Base-by-base conservation (phyloP, 2,113 vertebrate species). In the Emydocephalus ijimae region DNA sequence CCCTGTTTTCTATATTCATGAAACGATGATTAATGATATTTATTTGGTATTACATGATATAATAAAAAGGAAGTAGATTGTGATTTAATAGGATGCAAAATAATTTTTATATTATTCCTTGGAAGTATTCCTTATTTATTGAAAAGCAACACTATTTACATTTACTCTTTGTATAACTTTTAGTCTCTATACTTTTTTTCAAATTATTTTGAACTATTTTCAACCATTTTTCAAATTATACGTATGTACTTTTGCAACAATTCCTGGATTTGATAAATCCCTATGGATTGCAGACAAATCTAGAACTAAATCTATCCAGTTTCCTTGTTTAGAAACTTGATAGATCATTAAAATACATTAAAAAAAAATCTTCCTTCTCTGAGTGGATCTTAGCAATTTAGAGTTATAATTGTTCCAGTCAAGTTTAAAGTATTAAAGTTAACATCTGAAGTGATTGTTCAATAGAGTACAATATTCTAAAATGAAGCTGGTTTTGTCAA, bases 61-160 rank as follows among this genome's bases (percentile, higher is more conserved):
- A 57, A 89, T 92, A 95, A 86, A 90, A 95, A 94, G 64, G 54
- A 15, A 95, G 5, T 23, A 64, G 24, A 61, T 88, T 69, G 48
- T 23, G 45, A n/a, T 87, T 87, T 91, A 61, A 43, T 26, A 45
- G 7, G 61, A 64, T 64, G 48, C 3, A 91, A 52, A 86, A 64
- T 9, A 52, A 15, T 39, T 5, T 23, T 69, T 14, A 54, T 88
- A 23, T 1, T 56, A 29, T 55, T 39, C 23, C 26, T 54, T 69
- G 57, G 48, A 86, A 88, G 61, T 26, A n/a, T 64, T 87, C 69
- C 21, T 20, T 69, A 48, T 24, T 88, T 88, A 52, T 50, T 26
- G 87, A 91, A 87, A 12, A 64, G 48, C 52, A 69, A 74, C 57
- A 43, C 81, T 24, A 55, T 55, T 55, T 4, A 91, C 64, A 61